Percentiles rank a stretch among this genome's conserved stretches.
phyloP scores from a whole-genome alignment of 2,113 vertebrate genomes.

The Urocynchramus pylzowi region DNA sequence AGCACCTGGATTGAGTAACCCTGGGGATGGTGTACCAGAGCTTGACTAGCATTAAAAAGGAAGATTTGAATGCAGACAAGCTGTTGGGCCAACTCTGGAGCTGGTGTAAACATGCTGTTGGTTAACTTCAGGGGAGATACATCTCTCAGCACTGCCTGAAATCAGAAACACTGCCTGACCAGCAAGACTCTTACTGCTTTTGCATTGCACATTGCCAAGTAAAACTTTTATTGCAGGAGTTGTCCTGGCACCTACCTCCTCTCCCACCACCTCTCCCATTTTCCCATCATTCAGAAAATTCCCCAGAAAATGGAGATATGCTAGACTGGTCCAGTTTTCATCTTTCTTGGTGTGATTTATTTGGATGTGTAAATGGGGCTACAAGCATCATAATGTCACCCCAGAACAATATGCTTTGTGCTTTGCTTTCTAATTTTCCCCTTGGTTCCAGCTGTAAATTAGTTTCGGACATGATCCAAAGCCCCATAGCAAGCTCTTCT shows the following conservation, averaged over 20 bases:
- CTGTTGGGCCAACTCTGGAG: background rate
- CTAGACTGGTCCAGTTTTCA: background rate
- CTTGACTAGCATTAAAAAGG: background rate
- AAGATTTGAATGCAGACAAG: background rate
- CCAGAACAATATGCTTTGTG: background rate
- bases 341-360: background rate
- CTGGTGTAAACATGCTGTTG: background rate
- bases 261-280: background rate
- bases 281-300: background rate
- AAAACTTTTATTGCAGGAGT: background rate
- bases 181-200: background rate
- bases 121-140: background rate
- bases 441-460: background rate
- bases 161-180: background rate
- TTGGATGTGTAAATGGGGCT: background rate
- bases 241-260: background rate
- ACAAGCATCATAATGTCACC: background rate
- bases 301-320: background rate
- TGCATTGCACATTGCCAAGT: background rate
- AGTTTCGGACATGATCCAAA: background rate
- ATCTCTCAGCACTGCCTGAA: background rate
- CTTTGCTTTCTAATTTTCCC: background rate
- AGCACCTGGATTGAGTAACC: background rate
- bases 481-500: background rate
- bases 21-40: background rate